Conservation (phyloP, 2,113 vertebrate species). For the Jaculus jaculus region DNA sequence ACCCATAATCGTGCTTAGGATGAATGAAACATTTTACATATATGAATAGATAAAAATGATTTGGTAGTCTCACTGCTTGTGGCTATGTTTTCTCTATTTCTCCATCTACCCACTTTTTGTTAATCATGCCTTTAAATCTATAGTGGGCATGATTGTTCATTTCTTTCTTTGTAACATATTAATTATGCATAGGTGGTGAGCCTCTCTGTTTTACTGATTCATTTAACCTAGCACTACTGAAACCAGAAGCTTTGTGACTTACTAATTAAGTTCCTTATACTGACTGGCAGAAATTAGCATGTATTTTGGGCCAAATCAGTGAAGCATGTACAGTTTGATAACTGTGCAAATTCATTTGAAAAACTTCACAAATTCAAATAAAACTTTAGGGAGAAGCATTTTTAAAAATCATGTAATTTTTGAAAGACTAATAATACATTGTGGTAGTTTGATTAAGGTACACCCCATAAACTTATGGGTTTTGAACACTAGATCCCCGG, state of each 20-base stretch:
- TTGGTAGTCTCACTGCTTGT: conserved; percentile 30
- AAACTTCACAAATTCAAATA: not conserved
- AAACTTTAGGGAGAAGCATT: not conserved
- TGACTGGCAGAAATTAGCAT: not conserved
- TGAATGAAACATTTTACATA: conserved; percentile 76
- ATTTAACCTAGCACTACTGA: conserved; percentile 7
- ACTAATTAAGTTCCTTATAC: not conserved
- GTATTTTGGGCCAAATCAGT: not conserved
- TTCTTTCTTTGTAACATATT: not conserved
- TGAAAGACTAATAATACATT: not conserved
- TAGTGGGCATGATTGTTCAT: not conserved
- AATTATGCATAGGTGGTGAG: not conserved
- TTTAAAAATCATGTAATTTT: not conserved
- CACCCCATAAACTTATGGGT: too few species aligned
- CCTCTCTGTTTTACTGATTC: conserved; percentile 29
- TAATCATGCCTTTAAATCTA: conserved; percentile 14
- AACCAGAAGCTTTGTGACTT: not conserved
- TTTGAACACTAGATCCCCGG: too few species aligned
- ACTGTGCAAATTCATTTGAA: conserved; percentile 36
- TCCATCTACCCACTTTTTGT: conserved; percentile 20
- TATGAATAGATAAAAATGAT: conserved; percentile 75
- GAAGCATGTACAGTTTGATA: not conserved
- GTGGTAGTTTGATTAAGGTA: too few species aligned
- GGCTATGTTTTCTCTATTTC: conserved; percentile 27
- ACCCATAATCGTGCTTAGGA: conserved; percentile 66